These are phyloP conservation scores for Carduelis carduelis DNA, from an alignment of 2,797 vertebrate species.

Conservation along the genomic window DNA sequence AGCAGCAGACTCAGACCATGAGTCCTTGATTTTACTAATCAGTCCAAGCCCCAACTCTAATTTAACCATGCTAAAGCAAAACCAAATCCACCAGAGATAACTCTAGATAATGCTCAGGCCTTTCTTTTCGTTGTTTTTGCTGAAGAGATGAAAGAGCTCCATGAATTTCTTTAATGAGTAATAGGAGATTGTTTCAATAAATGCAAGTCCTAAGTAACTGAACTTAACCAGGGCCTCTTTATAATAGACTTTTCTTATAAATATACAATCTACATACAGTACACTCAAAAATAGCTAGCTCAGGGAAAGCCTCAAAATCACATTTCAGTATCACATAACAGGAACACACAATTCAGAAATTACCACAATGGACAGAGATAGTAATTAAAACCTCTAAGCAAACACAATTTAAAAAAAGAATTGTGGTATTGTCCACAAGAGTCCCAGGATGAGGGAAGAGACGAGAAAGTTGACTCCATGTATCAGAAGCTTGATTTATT, in stretches of 20 bases:
- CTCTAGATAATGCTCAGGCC: background rate
- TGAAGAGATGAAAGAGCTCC: background rate
- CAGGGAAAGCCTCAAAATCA: background rate
- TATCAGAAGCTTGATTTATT: no score
- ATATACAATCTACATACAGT: background rate
- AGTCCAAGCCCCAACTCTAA: background rate
- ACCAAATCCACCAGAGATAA: background rate
- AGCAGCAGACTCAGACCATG: fast-evolving
- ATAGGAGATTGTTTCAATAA: background rate
- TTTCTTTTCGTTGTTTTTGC: background rate
- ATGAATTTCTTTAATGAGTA: background rate
- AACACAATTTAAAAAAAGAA: background rate
- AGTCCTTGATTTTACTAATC: background rate
- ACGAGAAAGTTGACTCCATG: no score
- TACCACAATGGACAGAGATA: background rate
- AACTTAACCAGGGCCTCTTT: background rate
- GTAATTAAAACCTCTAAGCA: background rate
- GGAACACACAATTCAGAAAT: background rate
- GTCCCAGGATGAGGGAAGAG: no score
- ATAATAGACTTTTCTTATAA: background rate
- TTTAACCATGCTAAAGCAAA: background rate
- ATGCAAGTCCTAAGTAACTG: background rate
- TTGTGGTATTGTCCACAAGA: no score
- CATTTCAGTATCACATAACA: background rate
- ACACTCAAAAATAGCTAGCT: background rate